phyloP scores from a whole-genome alignment of 2,113 vertebrate species.

The Eublepharis macularius region DNA sequence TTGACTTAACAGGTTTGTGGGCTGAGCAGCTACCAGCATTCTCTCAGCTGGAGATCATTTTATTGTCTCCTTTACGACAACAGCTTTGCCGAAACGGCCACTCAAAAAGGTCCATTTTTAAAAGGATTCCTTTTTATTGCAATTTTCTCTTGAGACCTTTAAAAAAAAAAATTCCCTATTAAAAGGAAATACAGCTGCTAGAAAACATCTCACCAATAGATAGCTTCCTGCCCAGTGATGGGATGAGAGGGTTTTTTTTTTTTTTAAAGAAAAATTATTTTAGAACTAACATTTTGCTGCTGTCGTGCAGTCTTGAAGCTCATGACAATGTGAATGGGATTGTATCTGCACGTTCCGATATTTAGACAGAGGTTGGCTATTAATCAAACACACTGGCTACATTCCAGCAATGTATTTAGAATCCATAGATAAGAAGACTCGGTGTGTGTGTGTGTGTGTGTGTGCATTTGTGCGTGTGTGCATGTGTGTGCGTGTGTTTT shows the following conservation, averaged over 20 bases:
- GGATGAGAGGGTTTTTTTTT: slow-evolving; percentile 65
- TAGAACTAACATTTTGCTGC: neutral
- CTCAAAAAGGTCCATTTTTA: slow-evolving; percentile 49
- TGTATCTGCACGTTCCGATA: neutral
- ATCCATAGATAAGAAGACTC: too few relatives aligned
- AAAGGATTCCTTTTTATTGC: slow-evolving; percentile 42
- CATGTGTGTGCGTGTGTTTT: too few relatives aligned
- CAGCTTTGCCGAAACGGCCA: slow-evolving; percentile 48
- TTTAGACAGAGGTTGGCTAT: neutral
- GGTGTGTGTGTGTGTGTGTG: too few relatives aligned
- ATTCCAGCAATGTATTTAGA: too few relatives aligned
- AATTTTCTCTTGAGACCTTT: slow-evolving; percentile 44
- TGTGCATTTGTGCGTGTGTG: too few relatives aligned
- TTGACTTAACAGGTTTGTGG: neutral
- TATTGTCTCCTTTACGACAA: slow-evolving; percentile 54
- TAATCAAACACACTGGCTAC: neutral
- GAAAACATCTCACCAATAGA: slow-evolving; percentile 68
- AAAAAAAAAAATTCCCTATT: slow-evolving; percentile 65
- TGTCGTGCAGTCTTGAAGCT: slow-evolving; percentile 5
- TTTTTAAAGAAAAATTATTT: slow-evolving; percentile 27
- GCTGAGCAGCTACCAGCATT: neutral
- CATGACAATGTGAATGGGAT: neutral
- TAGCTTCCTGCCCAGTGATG: slow-evolving; percentile 66
- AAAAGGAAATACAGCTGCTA: slow-evolving; percentile 72
- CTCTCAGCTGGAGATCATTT: slow-evolving; percentile 40